phyloP scores from a whole-genome alignment of 1,140 invertebrate genomes.

The Phymastichus coffea region DNA sequence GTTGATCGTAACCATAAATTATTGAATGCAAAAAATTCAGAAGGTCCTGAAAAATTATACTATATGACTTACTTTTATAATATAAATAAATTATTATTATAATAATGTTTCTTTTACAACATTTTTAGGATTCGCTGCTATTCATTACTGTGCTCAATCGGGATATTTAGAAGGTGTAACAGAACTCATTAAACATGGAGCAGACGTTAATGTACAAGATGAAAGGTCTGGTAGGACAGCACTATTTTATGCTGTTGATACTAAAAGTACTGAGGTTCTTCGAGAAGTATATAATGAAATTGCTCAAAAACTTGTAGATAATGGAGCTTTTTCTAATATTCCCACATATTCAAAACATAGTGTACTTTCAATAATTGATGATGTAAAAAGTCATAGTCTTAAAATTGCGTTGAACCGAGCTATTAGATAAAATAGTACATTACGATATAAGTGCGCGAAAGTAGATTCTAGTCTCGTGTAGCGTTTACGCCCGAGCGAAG shows the following conservation, averaged over 20 bases:
- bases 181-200: conserved; percentile 31
- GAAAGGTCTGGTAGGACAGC: conserved; percentile 44
- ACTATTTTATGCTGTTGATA: conserved; percentile 41
- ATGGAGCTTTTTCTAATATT: conserved; percentile 36
- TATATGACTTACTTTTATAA: not conserved
- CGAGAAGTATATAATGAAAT: conserved; percentile 31
- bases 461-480: no score
- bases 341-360: conserved; percentile 41
- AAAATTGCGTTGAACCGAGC: conserved; percentile 27
- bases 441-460: no score
- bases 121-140: conserved; percentile 35
- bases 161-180: conserved; percentile 33
- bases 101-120: not conserved
- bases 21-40: not conserved
- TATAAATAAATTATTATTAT: not conserved
- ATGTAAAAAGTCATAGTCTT: conserved; percentile 29
- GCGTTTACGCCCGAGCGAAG: no score
- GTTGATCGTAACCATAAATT: conserved; percentile 9
- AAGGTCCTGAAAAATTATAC: not conserved
- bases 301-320: conserved; percentile 31
- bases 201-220: conserved; percentile 40
- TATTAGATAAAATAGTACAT: not conserved
- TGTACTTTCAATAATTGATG: conserved; percentile 29
- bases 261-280: not conserved
- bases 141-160: conserved; percentile 40